Evolutionary conservation across 2,797 vertebrate species (phyloP).

Genomic region (Coregonus suidteri): DNA sequence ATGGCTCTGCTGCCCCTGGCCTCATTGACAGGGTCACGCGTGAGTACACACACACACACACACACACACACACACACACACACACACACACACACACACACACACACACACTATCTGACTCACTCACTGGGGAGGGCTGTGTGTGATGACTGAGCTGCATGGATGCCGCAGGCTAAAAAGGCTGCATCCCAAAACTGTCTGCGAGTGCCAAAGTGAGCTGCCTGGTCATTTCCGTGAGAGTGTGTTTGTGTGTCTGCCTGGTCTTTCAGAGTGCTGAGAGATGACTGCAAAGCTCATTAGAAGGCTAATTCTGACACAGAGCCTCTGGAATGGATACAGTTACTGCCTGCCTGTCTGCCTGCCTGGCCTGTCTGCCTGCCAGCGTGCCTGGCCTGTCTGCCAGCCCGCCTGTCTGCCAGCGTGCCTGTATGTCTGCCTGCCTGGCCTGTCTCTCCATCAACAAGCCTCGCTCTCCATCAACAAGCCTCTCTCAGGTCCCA

Average conservation of each 20-base stretch:
- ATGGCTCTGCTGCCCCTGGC: not conserved
- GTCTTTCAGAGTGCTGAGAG: not conserved
- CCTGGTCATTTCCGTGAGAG: conserved; percentile 50
- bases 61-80: not conserved
- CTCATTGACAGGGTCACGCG: not conserved
- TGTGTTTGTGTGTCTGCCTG: conserved; percentile 9
- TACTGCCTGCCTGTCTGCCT: conserved; percentile 15
- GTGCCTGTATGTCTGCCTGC: too few species aligned
- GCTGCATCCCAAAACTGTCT: conserved; percentile 33
- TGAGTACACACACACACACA: not conserved
- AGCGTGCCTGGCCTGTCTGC: too few species aligned
- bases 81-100: not conserved
- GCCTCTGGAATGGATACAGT: not conserved
- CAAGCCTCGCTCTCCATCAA: too few species aligned
- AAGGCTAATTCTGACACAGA: not conserved
- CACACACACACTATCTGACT: not conserved
- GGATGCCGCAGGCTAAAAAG: not conserved
- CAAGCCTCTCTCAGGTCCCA: not conserved
- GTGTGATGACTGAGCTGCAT: not conserved
- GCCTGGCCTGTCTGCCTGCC: not conserved
- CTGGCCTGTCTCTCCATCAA: too few species aligned
- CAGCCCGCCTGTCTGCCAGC: too few species aligned
- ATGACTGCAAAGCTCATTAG: not conserved
- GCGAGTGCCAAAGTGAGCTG: conserved; percentile 22
- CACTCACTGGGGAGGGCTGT: not conserved